A percentile compares a stretch with the other conserved stretches of the same genome.
phyloP scores from a whole-genome alignment of 1,140 invertebrate species.

The Ephestia elutella region DNA sequence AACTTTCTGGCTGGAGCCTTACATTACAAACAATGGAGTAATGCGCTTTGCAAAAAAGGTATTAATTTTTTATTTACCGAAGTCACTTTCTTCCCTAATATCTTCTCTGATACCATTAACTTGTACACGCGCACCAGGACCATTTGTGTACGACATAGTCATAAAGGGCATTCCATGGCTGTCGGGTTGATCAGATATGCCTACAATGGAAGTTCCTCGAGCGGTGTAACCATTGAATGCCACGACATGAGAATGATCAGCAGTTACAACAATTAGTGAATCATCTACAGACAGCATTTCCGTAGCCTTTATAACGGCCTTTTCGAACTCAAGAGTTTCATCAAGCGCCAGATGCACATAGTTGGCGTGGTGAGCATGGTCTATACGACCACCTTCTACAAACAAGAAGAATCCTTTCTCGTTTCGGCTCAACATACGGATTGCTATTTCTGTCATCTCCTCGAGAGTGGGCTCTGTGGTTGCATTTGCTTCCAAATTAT shows the following conservation, averaged over 20 bases:
- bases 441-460: slow-evolving; percentile 1
- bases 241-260: neutral
- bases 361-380: neutral
- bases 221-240: neutral
- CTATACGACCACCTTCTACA: neutral
- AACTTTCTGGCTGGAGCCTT: too few species aligned
- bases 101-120: neutral
- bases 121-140: neutral
- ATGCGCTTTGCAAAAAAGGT: neutral
- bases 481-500: neutral
- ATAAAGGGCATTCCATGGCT: neutral
- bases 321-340: neutral
- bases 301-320: neutral
- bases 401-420: slow-evolving; percentile 4
- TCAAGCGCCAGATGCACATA: neutral
- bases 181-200: neutral
- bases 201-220: neutral
- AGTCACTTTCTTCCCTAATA: neutral
- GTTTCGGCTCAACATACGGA: neutral
- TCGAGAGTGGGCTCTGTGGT: neutral
- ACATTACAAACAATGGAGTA: too few species aligned
- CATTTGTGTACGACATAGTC: neutral
- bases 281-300: neutral
- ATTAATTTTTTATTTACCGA: neutral
- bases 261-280: neutral